Evolutionary conservation across 2,888 invertebrate species (phyloP), one percentile per base, ranked within the genome.

Genomic region (Tipula lateralis): DNA sequence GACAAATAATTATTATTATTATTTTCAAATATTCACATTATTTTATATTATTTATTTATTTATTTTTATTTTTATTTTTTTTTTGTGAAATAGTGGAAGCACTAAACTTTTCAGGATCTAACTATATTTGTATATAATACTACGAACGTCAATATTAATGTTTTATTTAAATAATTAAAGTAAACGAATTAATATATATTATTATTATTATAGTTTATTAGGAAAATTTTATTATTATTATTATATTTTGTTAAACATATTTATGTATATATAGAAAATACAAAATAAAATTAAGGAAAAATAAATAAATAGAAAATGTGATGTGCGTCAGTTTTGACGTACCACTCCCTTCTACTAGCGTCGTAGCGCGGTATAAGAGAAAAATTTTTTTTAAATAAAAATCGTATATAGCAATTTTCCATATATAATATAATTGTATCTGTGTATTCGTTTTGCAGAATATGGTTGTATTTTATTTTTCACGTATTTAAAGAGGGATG

Each of bases 311-410:
- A 39, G 29, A 84, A 29, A 84, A 29, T 29, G 85, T 85, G 88
- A 89, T 89, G 90, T 90, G 90, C 90, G 90, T 90, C 90, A 90
- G 89, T 89, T 88, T 89, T 89, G 89, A 89, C 89, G 88, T 90
- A 90, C 88, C 91, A 89, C 89, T 91, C 91, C 88, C 91, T 91
- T 89, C 90, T 89, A 89, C 89, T 89, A 88, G 88, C 88, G 87
- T 87, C 86, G 87, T 86, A 86, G 86, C 86, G 87, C 86, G 81
- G 39, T 85, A 82, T 84, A 29, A 84, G 29, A 83, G 36, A 82
- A 82, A 16, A 1, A 30, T 82, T 82, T 82, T 32, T 82, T 44
- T 32, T 5, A 32, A 32, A 82, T 24, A 66, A 66, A 66, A 66
- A 24, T 66, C 66, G 24, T 66, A 66, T 24, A 66, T 24, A 66